Percentiles rank a stretch among this genome's conserved stretches.
Conservation (phyloP, 2,113 vertebrate genomes). For the Sarotherodon lohbergeri region DNA sequence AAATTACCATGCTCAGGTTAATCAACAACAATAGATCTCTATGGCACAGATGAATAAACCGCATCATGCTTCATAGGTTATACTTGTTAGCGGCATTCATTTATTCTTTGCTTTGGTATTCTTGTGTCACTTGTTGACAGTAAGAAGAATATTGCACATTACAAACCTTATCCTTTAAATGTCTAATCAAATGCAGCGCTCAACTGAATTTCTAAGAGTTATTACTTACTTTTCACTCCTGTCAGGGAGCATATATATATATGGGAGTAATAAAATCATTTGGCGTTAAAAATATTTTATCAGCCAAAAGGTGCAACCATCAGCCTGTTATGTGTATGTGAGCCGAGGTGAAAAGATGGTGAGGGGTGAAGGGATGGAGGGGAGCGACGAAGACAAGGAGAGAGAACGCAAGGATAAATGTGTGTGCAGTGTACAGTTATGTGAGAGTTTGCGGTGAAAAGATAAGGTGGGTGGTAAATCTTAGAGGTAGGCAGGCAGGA, state of each 20-base stretch:
- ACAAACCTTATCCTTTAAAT: not conserved
- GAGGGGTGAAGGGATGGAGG: not conserved
- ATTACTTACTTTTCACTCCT: not conserved
- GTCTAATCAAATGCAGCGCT: not conserved
- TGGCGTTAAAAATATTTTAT: not conserved
- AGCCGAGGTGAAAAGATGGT: not conserved
- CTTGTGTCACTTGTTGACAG: not conserved
- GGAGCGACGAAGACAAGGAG: conserved; percentile 4
- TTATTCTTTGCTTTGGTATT: not conserved
- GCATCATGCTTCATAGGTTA: not conserved
- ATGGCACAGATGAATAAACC: not conserved
- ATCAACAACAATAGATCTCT: not conserved
- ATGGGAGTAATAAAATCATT: not conserved
- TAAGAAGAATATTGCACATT: not conserved
- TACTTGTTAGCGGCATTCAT: not conserved
- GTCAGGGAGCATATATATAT: not conserved
- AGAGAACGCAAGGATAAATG: conserved; percentile 31
- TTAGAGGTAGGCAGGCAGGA: conserved; percentile 53
- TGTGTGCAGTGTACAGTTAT: conserved; percentile 20
- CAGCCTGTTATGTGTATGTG: not conserved
- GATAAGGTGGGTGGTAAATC: conserved; percentile 58
- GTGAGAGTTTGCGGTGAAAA: conserved; percentile 44
- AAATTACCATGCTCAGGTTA: not conserved
- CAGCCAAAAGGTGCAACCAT: not conserved
- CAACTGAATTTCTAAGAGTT: not conserved